Base-by-base conservation (phyloP, 2,113 vertebrate genomes). In the Ameiurus melas region DNA sequence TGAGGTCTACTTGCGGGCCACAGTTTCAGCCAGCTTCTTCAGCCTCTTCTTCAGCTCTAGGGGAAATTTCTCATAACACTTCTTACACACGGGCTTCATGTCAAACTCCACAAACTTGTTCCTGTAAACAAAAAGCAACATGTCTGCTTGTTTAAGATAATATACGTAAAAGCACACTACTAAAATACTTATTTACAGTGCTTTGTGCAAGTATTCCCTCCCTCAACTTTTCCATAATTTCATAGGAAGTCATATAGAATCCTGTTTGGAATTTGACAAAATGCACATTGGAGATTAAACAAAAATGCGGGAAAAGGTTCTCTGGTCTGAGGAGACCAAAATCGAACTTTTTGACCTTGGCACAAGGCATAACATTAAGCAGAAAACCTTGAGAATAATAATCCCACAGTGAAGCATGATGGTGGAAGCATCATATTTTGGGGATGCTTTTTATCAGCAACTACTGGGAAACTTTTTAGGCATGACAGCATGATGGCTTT, bases 71-170 rank as follows among this genome's bases (percentile, higher is more conserved):
- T 99, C 98, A 0, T 99, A 99, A 93, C 98, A 99, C 92, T 98
- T 99, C 96, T 99, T 99, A 95, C 98, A 99, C 92, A 99, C 98
- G 10, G 98, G 98, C 92, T 99, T 99, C 98, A 99, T 99, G 94
- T 99, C 98, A 96, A 99, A 99, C 94, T 99, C 98, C 92, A 99
- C 98, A 95, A 99, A 99, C 94, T 99, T 99, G 96, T 99, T 99
- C 95, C 98, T 99, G 94, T 89, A 92, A 93, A 93, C 30, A 92
- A 30, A 87, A 90, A 10, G 3, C 30, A 16, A 19, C 22, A n/a
- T 1, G 1, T 33, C 8, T 25, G 53, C 43, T 66, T 53, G 47
- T 51, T 68, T 70, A 22, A 36, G 25, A 51, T 7, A 19, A 39
- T 39, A 17, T 30, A 71, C 16, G 33, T 30, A 33, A 73, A 77